Evolutionary conservation across 2,888 invertebrate species (phyloP).

Genomic region (Holacanthella duospinosa): DNA sequence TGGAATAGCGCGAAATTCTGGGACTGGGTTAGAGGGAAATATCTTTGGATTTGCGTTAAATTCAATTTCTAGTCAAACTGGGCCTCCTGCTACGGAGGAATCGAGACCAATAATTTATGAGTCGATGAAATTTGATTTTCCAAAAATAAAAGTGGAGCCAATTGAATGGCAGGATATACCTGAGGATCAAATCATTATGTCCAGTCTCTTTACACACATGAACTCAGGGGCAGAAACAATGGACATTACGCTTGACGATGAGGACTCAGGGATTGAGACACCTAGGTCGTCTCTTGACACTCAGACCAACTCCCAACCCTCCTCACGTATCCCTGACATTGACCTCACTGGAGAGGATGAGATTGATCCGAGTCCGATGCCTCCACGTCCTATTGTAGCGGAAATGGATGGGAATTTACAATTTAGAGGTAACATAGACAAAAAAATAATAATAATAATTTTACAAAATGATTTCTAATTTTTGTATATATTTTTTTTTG

Average conservation of each 20-base stretch:
- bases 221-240: background rate
- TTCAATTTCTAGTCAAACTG: slow-evolving; percentile 14
- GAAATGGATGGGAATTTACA: slow-evolving; percentile 36
- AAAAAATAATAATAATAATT: too few relatives aligned
- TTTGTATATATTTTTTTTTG: slow-evolving; percentile 3
- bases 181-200: slow-evolving; percentile 12
- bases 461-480: background rate
- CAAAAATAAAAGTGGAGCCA: slow-evolving; percentile 32
- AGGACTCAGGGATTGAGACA: background rate
- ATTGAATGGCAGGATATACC: slow-evolving; percentile 12
- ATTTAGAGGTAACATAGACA: slow-evolving; percentile 26
- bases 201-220: background rate
- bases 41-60: slow-evolving; percentile 33
- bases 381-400: slow-evolving; percentile 13
- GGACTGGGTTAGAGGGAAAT: slow-evolving; percentile 15
- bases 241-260: background rate
- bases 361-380: background rate
- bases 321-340: slow-evolving; percentile 12
- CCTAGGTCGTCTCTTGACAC: background rate
- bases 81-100: slow-evolving; percentile 1
- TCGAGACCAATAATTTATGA: slow-evolving; percentile 29
- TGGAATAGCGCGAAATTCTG: background rate
- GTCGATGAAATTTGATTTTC: slow-evolving; percentile 37
- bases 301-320: background rate
- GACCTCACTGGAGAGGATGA: slow-evolving; percentile 26